Evolutionary conservation across 1,140 invertebrate species (phyloP), one percentile per base, ranked within the genome.

Genomic region (Acromyrmex heyeri): DNA sequence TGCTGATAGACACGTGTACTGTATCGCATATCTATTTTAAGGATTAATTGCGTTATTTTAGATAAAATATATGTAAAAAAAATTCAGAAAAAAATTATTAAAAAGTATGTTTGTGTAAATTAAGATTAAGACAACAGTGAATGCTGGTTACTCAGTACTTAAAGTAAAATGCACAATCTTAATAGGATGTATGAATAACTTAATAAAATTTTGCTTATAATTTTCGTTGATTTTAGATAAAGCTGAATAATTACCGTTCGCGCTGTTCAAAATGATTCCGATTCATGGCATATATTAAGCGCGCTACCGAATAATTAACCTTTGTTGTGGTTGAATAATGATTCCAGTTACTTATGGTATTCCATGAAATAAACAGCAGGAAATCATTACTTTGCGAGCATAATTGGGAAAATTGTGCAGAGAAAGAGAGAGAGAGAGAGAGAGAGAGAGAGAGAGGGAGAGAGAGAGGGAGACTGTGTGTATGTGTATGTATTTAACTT

Each of bases 11-110:
- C 75, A 77, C 50, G 75, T 50, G 44, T 82, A 5, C 62, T 78
- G n/a, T 59, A 61, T 12, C 27, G 64, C 21, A 65, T 88, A 82
- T 30, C 76, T 86, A 86, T 89, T 88, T 90, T 88, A 83, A 62
- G 59, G 24, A 90, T 88, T 86, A 90, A 88, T 86, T 82, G 64
- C 62, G 12, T 81, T 27, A 59, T n/a, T 69, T 12, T 59, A 61
- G 38, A 69, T 50, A 72, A 59, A 72, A 48, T 2, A 61, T 62
- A 6, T 82, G 0, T 48, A 6, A 61, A 59, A 21, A 30, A 73
- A n/a, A 16, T 48, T 5, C n/a, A 21, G 27, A 27, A n/a, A 12
- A 18, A 18, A 57, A 38, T 67, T 50, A 21, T 53, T 18, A 34
- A 18, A 53, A 69, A 69, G 55, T 34, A 18, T 77, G 24, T 27